Evolutionary conservation across 2,797 vertebrate genomes (phyloP).

Genomic region (Thunnus albacares): DNA sequence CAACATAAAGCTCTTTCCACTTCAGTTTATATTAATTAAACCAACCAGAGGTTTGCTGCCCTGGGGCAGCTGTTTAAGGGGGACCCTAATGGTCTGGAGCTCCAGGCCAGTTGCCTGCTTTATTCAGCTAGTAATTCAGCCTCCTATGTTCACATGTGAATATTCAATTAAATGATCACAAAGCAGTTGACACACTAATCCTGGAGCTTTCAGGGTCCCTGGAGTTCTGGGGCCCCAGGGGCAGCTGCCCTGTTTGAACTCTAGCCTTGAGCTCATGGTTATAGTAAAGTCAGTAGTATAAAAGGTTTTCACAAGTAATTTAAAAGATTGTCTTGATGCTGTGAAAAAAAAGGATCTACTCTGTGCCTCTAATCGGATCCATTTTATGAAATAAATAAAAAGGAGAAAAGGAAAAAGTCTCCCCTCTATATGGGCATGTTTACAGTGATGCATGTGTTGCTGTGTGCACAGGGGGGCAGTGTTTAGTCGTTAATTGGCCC

Average conservation of each 20-base stretch:
- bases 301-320: neutral
- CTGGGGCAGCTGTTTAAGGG: no score
- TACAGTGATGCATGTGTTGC: neutral
- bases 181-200: slow-evolving; percentile 11
- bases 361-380: neutral
- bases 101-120: neutral
- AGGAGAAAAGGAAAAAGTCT: neutral
- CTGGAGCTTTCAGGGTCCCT: neutral
- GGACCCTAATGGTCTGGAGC: neutral
- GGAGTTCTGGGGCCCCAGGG: neutral
- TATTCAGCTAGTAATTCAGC: neutral
- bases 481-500: slow-evolving; percentile 67
- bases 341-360: neutral
- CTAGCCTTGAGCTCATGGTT: neutral
- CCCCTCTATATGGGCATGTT: neutral
- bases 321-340: neutral
- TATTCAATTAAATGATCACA: slow-evolving; percentile 3
- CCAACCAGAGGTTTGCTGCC: no score
- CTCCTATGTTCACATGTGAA: neutral
- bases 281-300: neutral
- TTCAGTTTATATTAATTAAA: neutral
- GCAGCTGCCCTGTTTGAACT: neutral
- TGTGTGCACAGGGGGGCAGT: slow-evolving; percentile 75
- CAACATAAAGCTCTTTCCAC: neutral
- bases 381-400: neutral